Evolutionary conservation across 2,113 vertebrate species (phyloP).

Genomic region (Notiomystis cincta): DNA sequence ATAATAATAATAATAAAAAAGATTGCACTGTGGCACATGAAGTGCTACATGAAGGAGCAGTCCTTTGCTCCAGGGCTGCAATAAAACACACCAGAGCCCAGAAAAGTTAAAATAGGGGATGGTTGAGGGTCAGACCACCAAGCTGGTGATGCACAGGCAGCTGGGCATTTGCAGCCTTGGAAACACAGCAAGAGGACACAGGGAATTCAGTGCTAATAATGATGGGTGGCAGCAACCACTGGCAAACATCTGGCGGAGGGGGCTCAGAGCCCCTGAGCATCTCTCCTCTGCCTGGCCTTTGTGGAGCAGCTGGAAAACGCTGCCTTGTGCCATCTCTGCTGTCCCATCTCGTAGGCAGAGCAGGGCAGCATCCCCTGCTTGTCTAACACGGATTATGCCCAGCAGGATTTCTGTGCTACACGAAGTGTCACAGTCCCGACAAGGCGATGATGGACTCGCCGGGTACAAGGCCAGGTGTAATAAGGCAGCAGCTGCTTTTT

Average conservation of each 20-base stretch:
- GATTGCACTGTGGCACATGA: neutral
- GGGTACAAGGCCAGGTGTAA: neutral
- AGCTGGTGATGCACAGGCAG: neutral
- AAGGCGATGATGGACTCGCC: neutral
- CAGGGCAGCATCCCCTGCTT: conserved; percentile 46
- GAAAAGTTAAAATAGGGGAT: neutral
- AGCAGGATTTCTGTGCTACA: neutral
- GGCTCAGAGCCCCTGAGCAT: neutral
- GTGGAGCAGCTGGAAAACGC: conserved; percentile 37
- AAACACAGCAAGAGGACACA: neutral
- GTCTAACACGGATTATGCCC: neutral
- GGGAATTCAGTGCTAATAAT: neutral
- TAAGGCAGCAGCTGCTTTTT: conserved; percentile 11
- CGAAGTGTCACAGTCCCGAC: neutral
- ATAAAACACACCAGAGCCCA: neutral
- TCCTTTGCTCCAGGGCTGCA: neutral
- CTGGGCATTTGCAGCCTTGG: neutral
- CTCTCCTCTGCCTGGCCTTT: conserved; percentile 29
- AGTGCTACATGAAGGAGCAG: neutral
- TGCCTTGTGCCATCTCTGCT: conserved; percentile 1
- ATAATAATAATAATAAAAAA: neutral
- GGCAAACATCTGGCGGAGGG: neutral
- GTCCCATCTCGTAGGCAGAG: conserved; percentile 7
- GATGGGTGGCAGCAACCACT: neutral
- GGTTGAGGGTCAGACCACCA: neutral